Conservation (phyloP, 35 echinoderm and acorn worm species). For the Diadema setosum region DNA sequence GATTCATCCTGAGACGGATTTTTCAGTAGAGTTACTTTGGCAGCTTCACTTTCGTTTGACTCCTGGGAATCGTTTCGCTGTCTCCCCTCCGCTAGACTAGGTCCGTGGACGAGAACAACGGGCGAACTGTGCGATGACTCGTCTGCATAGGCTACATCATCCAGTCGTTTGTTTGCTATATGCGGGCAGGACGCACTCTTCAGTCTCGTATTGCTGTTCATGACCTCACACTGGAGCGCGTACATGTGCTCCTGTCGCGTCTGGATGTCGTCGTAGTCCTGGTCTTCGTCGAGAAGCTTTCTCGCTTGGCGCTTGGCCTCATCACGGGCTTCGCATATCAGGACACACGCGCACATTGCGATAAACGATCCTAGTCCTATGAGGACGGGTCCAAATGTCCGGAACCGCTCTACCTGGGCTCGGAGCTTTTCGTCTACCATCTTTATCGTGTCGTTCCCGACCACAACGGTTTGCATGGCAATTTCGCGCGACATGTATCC, state of each 20-base stretch:
- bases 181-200: background rate
- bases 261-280: background rate
- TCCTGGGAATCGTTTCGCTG: slow-evolving; percentile 1
- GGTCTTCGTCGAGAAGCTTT: slow-evolving; percentile 15
- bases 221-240: background rate
- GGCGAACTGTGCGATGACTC: slow-evolving; percentile 23
- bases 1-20: background rate
- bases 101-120: slow-evolving; percentile 56
- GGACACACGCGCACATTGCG: slow-evolving; percentile 79
- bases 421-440: slow-evolving; percentile 43
- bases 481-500: slow-evolving; percentile 70
- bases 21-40: background rate
- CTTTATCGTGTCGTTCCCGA: slow-evolving; percentile 43
- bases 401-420: slow-evolving; percentile 30
- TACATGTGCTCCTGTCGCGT: slow-evolving; percentile 16
- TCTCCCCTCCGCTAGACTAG: slow-evolving; percentile 4
- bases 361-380: slow-evolving; percentile 66
- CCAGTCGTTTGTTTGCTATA: no score
- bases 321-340: slow-evolving; percentile 72
- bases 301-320: background rate
- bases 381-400: slow-evolving; percentile 76
- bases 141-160: background rate
- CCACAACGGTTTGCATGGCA: slow-evolving; percentile 1
- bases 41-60: slow-evolving; percentile 2
- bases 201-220: background rate